Evolutionary conservation across 2,113 vertebrate genomes (phyloP).

Genomic region (Catharus minimus): DNA sequence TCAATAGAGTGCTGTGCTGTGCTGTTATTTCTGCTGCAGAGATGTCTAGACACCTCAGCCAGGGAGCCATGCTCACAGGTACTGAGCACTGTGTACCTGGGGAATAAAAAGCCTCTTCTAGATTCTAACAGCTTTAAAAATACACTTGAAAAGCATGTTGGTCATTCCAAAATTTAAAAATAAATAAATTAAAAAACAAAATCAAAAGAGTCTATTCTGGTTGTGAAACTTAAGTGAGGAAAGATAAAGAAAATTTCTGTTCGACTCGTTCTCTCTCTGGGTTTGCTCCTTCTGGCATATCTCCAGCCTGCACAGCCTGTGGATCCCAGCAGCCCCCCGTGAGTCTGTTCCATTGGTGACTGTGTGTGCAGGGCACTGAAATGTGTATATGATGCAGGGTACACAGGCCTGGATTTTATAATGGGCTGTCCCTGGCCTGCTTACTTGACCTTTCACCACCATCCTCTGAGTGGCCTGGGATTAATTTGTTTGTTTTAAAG

Average conservation of each 20-base stretch:
- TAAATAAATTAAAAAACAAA: not conserved
- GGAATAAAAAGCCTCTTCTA: not conserved
- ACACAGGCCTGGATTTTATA: not conserved
- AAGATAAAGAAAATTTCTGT: not conserved
- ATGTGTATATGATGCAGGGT: rapidly evolving
- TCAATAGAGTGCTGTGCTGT: not conserved
- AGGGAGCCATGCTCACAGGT: not conserved
- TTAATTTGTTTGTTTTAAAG: not conserved
- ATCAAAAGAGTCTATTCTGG: rapidly evolving
- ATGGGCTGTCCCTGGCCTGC: not conserved
- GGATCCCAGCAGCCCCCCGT: not conserved
- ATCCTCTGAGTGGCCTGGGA: not conserved
- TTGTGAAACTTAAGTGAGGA: not conserved
- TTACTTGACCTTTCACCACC: not conserved
- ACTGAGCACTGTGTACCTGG: not conserved
- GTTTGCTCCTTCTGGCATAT: not conserved
- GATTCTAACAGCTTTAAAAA: constrained; percentile 1
- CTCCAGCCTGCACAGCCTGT: not conserved
- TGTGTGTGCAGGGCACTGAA: rapidly evolving
- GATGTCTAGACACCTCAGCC: constrained; percentile 38
- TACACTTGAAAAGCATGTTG: not conserved
- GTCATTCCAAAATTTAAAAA: not conserved
- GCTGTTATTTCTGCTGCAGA: constrained; percentile 8
- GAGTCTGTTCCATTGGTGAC: not conserved
- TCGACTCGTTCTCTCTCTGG: rapidly evolving